phyloP scores from a whole-genome alignment of 35 echinoderm and acorn worm species.

The Stichopus chloronotus region DNA sequence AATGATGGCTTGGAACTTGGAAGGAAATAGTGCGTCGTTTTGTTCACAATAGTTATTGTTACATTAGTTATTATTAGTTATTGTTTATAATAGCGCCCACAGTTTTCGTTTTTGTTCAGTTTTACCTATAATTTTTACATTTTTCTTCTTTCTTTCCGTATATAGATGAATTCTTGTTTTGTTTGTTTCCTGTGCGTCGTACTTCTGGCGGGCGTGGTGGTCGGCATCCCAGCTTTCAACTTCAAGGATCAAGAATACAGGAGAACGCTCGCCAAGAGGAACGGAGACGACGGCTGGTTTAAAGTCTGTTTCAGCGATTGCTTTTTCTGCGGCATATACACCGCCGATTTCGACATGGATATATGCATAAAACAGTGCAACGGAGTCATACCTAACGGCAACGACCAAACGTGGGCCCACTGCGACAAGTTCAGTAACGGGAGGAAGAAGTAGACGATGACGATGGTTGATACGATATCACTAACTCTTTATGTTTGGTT shows the following conservation, averaged over 20 bases:
- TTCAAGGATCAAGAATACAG: constrained; percentile 1
- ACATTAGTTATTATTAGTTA: no score
- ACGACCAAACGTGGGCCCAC: constrained; percentile 20
- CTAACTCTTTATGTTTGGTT: no score
- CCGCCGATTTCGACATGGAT: not conserved
- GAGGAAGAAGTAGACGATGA: not conserved
- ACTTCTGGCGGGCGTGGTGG: constrained; percentile 25
- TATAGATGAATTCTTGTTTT: constrained; percentile 37
- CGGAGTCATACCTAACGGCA: not conserved
- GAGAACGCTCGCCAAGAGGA: not conserved
- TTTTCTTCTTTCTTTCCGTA: not conserved
- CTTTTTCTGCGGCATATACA: constrained; percentile 23
- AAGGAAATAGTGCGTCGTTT: no score
- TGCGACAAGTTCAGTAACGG: constrained; percentile 11
- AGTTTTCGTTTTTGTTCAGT: no score
- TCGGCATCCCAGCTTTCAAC: constrained; percentile 19
- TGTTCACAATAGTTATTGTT: no score
- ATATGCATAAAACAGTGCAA: not conserved
- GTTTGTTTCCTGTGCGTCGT: not conserved
- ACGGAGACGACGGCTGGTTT: no score
- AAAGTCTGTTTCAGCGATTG: not conserved
- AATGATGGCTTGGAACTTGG: no score
- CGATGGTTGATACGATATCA: no score
- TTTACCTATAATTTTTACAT: no score
- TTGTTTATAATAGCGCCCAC: no score